Evolutionary conservation across 1,140 invertebrate species (phyloP).

Genomic region (Dolichoris vasculosae): DNA sequence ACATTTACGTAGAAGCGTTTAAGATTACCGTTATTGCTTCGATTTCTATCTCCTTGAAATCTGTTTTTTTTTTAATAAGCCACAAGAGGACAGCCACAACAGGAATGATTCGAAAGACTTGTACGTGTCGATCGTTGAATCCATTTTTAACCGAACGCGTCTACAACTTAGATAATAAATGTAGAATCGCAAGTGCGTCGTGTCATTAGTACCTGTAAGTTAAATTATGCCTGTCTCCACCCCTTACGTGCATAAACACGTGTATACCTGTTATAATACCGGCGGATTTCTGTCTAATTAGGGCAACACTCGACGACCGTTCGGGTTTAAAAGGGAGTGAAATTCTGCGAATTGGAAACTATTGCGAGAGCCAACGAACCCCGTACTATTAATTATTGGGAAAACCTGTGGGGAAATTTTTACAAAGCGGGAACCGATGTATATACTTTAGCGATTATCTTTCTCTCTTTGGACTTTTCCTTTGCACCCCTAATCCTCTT

Average conservation of each 20-base stretch:
- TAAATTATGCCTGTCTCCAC: not conserved
- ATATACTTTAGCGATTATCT: not conserved
- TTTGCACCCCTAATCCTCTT: too few relatives aligned
- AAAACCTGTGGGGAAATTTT: not conserved
- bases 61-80: too few relatives aligned
- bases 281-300: not conserved
- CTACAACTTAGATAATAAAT: too few relatives aligned
- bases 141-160: too few relatives aligned
- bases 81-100: too few relatives aligned
- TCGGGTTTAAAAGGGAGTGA: not conserved
- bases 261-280: not conserved
- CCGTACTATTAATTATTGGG: not conserved
- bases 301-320: not conserved
- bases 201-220: too few relatives aligned
- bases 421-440: not conserved
- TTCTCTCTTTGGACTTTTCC: not conserved
- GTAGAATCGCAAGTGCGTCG: too few relatives aligned
- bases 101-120: too few relatives aligned
- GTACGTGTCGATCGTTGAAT: too few relatives aligned
- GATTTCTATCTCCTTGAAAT: too few relatives aligned
- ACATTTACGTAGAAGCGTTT: not conserved
- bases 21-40: not conserved
- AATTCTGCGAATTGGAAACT: not conserved
- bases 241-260: not conserved
- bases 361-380: not conserved